Conservation (phyloP, 2,113 vertebrate genomes). For the Chrysochloris asiatica region DNA sequence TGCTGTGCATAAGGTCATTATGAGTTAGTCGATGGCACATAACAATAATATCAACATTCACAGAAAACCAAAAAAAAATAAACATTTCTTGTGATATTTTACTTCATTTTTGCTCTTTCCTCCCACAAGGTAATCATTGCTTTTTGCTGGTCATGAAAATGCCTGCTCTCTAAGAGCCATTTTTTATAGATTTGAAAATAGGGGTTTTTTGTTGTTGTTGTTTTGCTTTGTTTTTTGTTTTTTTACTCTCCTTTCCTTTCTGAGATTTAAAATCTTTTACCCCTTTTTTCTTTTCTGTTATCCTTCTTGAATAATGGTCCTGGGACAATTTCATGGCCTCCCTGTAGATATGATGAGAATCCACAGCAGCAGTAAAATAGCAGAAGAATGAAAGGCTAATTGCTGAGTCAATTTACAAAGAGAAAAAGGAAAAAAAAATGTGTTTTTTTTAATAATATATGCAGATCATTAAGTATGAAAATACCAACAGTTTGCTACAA, state of each 20-base stretch:
- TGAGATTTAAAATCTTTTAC: background rate
- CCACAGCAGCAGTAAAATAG: background rate
- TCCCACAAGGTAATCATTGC: background rate
- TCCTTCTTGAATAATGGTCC: background rate
- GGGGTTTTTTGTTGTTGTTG: background rate
- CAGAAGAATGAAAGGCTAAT: constrained; percentile 6
- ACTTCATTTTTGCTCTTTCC: constrained; percentile 23
- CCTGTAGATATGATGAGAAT: background rate
- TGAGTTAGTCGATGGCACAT: too few species aligned
- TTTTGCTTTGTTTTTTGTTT: background rate
- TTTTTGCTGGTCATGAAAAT: constrained; percentile 57
- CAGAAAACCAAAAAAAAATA: constrained; percentile 17
- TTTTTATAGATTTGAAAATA: constrained; percentile 45
- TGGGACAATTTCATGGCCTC: background rate
- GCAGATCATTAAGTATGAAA: background rate
- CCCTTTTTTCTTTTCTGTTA: background rate
- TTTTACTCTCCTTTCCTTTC: background rate
- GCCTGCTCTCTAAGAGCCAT: background rate
- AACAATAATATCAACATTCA: too few species aligned
- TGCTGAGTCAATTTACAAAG: background rate
- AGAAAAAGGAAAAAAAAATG: background rate
- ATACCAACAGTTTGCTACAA: background rate
- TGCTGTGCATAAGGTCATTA: too few species aligned
- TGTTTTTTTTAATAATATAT: background rate
- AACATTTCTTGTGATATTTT: constrained; percentile 22